phyloP scores from a whole-genome alignment of 2,888 invertebrate genomes.

The Dynastes grantii region DNA sequence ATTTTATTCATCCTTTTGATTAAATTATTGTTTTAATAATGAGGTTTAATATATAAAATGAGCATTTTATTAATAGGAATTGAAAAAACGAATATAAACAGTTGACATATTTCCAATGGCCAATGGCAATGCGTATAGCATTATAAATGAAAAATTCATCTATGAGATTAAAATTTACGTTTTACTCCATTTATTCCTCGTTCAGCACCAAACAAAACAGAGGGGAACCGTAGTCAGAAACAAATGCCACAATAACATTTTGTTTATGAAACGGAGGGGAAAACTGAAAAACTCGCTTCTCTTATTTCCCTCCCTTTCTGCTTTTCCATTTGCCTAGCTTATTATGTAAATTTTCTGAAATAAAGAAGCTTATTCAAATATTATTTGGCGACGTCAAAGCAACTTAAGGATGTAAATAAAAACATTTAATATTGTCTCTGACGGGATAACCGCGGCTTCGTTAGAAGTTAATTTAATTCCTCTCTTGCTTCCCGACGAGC shows the following conservation, averaged over 20 bases:
- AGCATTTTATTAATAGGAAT: no score
- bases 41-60: no score
- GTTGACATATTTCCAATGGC: no score
- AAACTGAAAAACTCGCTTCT: constrained; percentile 36
- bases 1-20: no score
- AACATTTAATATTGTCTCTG: constrained; percentile 68
- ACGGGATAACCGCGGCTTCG: constrained; percentile 67
- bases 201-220: background rate
- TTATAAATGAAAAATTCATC: no score
- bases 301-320: constrained; percentile 6
- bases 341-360: constrained; percentile 63
- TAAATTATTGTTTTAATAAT: no score
- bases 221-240: background rate
- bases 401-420: constrained; percentile 65
- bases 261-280: constrained; percentile 26
- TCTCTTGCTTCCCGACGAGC: constrained; percentile 60
- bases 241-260: constrained; percentile 49
- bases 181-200: no score
- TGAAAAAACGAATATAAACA: no score
- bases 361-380: constrained; percentile 65
- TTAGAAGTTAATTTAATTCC: constrained; percentile 66
- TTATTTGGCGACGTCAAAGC: constrained; percentile 63
- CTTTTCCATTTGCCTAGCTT: background rate
- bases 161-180: no score
- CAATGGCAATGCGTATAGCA: no score